Evolutionary conservation across 1,140 invertebrate genomes (phyloP).

Genomic region (Octopus sinensis): DNA sequence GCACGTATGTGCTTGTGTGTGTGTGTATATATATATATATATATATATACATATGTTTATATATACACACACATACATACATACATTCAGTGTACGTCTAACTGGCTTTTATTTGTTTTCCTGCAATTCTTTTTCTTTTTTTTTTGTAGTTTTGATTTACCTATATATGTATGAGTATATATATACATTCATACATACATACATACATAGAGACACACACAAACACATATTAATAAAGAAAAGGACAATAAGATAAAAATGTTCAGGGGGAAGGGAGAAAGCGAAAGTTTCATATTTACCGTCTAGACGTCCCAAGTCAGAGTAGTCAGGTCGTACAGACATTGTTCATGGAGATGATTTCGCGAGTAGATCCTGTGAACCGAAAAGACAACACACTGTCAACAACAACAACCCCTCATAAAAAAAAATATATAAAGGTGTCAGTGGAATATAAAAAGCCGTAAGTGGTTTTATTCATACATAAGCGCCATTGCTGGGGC

Average conservation of each 20-base stretch:
- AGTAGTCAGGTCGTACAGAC: constrained; percentile 13
- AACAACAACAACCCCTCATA: not conserved
- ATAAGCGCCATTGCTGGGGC: constrained; percentile 8
- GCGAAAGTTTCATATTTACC: constrained; percentile 1
- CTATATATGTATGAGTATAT: too few species aligned
- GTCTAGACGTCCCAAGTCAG: constrained; percentile 19
- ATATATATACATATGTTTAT: too few species aligned
- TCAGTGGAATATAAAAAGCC: not conserved
- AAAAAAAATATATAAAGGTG: too few species aligned
- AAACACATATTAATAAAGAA: not conserved
- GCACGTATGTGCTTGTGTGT: too few species aligned
- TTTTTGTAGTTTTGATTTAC: too few species aligned
- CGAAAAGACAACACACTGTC: not conserved
- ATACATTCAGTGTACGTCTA: too few species aligned
- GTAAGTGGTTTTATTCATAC: constrained; percentile 8
- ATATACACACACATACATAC: too few species aligned
- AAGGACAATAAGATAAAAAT: not conserved
- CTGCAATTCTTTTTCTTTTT: too few species aligned
- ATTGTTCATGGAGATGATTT: constrained; percentile 12
- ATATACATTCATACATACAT: too few species aligned
- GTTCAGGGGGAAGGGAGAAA: not conserved
- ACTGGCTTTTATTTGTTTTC: too few species aligned
- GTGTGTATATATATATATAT: too few species aligned
- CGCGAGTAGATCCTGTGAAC: not conserved
- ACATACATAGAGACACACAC: too few species aligned